A percentile compares a stretch with the other conserved stretches of the same genome.
Evolutionary conservation across 2,113 vertebrate genomes (phyloP).

Genomic region (Girardinichthys multiradiatus): DNA sequence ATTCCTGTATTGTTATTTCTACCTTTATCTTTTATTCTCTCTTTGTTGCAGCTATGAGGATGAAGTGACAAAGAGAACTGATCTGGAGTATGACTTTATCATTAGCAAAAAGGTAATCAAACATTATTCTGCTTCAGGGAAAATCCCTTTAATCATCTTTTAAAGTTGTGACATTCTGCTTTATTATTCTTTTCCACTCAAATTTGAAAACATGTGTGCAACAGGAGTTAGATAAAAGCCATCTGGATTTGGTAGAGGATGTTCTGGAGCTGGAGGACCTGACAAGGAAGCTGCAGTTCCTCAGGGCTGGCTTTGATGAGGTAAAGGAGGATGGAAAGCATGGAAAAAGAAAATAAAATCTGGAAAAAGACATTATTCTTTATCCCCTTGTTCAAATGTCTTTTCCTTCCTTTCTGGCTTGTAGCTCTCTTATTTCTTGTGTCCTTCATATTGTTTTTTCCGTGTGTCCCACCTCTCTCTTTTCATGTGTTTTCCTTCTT

Average conservation of each 20-base stretch:
- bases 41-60: constrained; percentile 75
- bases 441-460: no score
- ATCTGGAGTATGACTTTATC: constrained; percentile 80
- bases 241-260: constrained; percentile 68
- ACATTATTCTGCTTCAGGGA: background rate
- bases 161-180: no score
- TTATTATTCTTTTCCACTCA: background rate
- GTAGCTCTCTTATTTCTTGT: no score
- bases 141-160: no score
- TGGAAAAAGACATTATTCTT: no score
- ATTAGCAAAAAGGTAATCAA: constrained; percentile 76
- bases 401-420: no score
- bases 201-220: background rate
- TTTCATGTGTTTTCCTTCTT: no score
- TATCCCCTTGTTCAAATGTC: no score
- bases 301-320: constrained; percentile 78
- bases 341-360: no score
- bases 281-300: constrained; percentile 76
- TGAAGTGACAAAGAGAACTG: constrained; percentile 60
- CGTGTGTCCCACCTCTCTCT: no score
- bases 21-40: background rate
- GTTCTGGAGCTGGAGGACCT: constrained; percentile 77
- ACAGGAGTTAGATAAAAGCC: constrained; percentile 78
- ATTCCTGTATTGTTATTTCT: background rate
- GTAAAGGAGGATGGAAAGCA: constrained; percentile 44